Evolutionary conservation across 2,888 invertebrate species (phyloP).

Genomic region (Napeogenes inachia): DNA sequence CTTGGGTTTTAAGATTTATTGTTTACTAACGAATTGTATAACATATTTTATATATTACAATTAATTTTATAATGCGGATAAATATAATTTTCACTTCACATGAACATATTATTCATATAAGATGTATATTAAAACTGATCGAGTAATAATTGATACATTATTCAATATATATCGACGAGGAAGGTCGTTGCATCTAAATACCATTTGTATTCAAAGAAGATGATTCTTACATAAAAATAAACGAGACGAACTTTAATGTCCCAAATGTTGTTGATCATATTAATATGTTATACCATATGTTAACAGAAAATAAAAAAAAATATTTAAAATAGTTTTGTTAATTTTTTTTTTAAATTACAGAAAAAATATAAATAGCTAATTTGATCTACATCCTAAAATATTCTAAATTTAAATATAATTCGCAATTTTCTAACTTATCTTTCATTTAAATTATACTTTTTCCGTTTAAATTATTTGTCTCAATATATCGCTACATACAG

Average conservation of each 20-base stretch:
- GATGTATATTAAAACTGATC: background rate
- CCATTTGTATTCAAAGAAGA: slow-evolving; percentile 36
- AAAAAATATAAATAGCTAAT: too few species aligned
- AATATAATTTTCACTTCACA: background rate
- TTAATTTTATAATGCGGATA: background rate
- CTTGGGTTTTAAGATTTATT: background rate
- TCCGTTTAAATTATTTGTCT: too few species aligned
- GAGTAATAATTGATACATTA: slow-evolving; percentile 32
- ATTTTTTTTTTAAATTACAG: too few species aligned
- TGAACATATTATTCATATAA: background rate
- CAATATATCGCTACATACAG: too few species aligned
- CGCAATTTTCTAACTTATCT: too few species aligned
- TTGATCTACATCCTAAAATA: too few species aligned
- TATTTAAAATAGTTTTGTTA: too few species aligned
- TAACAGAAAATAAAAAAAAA: too few species aligned
- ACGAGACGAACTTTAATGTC: background rate
- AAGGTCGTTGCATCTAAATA: slow-evolving; percentile 34
- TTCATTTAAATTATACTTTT: too few species aligned
- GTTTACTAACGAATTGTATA: background rate
- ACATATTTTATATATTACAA: background rate
- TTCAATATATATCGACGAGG: slow-evolving; percentile 33
- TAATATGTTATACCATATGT: too few species aligned
- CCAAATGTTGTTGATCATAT: too few species aligned
- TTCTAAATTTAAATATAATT: too few species aligned
- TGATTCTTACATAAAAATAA: slow-evolving; percentile 14